Evolutionary conservation across 2,888 invertebrate genomes (phyloP).

Genomic region (Spicauda simplicius): DNA sequence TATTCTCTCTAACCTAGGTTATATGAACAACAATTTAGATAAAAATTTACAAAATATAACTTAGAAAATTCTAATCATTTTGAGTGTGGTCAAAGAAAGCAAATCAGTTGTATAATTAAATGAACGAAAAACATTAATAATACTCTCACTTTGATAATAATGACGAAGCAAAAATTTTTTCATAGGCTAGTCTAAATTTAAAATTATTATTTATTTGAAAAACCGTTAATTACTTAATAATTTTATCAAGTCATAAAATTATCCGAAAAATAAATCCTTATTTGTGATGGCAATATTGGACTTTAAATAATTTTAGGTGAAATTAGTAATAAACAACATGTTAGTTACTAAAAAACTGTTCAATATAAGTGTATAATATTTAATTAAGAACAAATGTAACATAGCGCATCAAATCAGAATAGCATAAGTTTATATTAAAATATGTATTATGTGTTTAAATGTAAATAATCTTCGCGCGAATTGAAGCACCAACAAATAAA

Average conservation of each 20-base stretch:
- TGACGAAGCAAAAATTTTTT: no score
- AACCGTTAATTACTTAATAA: no score
- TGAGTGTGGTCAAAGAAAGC: no score
- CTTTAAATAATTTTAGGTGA: conserved; percentile 1
- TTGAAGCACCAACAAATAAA: conserved; percentile 22
- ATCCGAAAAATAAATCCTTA: neutral
- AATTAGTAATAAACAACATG: conserved; percentile 38
- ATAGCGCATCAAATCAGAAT: conserved; percentile 29
- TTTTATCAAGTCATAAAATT: neutral
- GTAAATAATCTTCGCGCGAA: conserved; percentile 38
- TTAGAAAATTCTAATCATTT: no score
- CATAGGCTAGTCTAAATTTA: no score
- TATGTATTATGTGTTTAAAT: conserved; percentile 33
- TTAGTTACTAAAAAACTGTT: conserved; percentile 38
- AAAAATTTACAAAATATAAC: neutral
- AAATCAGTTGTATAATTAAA: no score
- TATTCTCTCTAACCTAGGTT: neutral
- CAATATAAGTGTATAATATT: conserved; percentile 34
- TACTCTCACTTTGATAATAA: no score
- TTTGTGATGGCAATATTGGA: neutral
- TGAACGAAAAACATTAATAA: no score
- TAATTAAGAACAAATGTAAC: conserved; percentile 39
- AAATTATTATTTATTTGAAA: no score
- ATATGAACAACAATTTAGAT: neutral
- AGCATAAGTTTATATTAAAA: conserved; percentile 15